Percentiles rank a stretch among this genome's conserved stretches.
Conservation (phyloP, 1,140 invertebrate genomes). For the Marisa cornuarietis region DNA sequence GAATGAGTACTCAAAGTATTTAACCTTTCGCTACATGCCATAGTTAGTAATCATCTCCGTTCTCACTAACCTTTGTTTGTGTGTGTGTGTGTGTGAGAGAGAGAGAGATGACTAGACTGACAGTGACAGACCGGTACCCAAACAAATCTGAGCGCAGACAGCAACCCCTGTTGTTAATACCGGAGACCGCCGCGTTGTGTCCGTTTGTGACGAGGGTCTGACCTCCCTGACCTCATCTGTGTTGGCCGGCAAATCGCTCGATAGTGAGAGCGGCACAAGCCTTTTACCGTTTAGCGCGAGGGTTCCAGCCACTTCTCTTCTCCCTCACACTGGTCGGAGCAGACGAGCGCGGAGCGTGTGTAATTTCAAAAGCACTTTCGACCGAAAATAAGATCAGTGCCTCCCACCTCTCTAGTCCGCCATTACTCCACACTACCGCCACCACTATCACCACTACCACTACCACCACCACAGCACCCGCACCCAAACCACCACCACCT, state of each 20-base stretch:
- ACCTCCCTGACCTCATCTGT: background rate
- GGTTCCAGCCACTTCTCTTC: background rate
- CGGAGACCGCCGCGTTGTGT: background rate
- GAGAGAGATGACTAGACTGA: background rate
- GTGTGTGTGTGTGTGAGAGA: slow-evolving; percentile 13
- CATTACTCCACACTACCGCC: background rate
- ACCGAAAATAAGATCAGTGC: too few relatives aligned
- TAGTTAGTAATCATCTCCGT: background rate
- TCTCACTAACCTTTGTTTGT: background rate
- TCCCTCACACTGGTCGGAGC: background rate
- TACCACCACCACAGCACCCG: background rate
- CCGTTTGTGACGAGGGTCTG: background rate
- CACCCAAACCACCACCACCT: too few relatives aligned
- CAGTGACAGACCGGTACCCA: slow-evolving; percentile 2
- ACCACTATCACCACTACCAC: background rate
- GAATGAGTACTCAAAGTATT: background rate
- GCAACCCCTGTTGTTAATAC: background rate
- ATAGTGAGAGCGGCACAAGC: too few relatives aligned
- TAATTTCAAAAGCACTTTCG: too few relatives aligned
- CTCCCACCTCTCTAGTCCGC: background rate
- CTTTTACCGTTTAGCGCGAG: background rate
- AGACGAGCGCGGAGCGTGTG: too few relatives aligned
- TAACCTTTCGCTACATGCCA: background rate
- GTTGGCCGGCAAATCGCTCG: background rate
- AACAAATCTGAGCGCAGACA: background rate